These are phyloP conservation scores for Marmota monax DNA, from an alignment of 2,113 vertebrate species.

Conservation along the genomic window DNA sequence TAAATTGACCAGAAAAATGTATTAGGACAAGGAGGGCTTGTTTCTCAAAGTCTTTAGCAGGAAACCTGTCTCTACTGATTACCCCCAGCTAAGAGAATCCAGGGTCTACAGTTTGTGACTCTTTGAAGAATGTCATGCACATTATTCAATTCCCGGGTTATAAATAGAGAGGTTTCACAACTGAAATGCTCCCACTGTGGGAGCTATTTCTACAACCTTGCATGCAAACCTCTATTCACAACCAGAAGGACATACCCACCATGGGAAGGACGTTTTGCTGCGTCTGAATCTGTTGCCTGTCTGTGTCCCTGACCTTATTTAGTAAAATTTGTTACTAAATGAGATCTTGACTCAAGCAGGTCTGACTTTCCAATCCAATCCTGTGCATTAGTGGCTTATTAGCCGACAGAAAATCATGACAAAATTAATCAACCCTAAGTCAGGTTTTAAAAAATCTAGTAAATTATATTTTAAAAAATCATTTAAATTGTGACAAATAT, in stretches of 20 bases:
- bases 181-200: accelerated
- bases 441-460: neutral
- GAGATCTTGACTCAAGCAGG: neutral
- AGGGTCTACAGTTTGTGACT: neutral
- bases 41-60: neutral
- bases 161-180: neutral
- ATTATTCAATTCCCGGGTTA: neutral
- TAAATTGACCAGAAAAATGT: neutral
- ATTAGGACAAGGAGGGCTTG: neutral
- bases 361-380: neutral
- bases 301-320: neutral
- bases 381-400: neutral
- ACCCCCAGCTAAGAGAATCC: neutral
- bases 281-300: neutral
- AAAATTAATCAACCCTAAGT: neutral
- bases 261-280: neutral
- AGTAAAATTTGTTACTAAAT: neutral
- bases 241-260: neutral
- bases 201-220: neutral
- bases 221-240: neutral
- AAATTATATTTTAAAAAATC: neutral
- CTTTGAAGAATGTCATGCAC: neutral
- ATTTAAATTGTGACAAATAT: slow-evolving; percentile 32
- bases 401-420: neutral
- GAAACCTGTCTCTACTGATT: neutral